Conservation (phyloP, 2,797 vertebrate genomes). For the Cuculus canorus region DNA sequence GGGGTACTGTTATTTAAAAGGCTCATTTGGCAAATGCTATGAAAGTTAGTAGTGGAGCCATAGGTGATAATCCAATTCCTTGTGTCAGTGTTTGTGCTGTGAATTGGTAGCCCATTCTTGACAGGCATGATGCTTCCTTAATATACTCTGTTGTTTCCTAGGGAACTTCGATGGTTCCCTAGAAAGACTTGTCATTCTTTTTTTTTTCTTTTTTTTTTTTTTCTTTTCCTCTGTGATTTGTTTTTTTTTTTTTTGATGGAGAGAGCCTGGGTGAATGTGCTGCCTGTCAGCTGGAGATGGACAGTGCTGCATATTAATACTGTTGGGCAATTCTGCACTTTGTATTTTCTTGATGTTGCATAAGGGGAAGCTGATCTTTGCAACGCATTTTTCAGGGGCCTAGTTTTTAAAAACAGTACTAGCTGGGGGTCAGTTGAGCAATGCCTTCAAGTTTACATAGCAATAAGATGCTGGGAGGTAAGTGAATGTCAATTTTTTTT, state of each 20-base stretch:
- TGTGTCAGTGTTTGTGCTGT: neutral
- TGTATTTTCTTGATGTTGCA: neutral
- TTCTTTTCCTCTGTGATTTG: accelerated
- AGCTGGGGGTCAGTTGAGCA: neutral
- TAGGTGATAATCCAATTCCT: neutral
- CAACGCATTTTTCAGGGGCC: neutral
- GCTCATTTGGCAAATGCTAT: neutral
- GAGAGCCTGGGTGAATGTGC: neutral
- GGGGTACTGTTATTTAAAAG: neutral
- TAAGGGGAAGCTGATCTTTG: neutral
- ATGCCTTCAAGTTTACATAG: neutral
- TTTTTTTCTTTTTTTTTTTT: neutral
- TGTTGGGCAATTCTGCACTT: neutral
- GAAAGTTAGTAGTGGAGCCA: neutral
- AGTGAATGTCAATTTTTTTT: conserved; percentile 21
- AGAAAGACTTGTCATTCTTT: neutral
- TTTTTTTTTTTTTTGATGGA: neutral
- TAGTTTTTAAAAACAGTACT: neutral
- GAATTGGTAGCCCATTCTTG: neutral
- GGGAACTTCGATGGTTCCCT: neutral
- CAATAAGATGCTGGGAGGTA: neutral
- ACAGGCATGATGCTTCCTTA: neutral
- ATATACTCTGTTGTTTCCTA: neutral
- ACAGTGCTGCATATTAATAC: neutral
- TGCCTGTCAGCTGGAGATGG: neutral